Percentiles rank a stretch among this genome's conserved stretches.
These are phyloP conservation scores for Chloromyia formosa DNA, from an alignment of 2,888 invertebrate genomes.

Conservation along the genomic window DNA sequence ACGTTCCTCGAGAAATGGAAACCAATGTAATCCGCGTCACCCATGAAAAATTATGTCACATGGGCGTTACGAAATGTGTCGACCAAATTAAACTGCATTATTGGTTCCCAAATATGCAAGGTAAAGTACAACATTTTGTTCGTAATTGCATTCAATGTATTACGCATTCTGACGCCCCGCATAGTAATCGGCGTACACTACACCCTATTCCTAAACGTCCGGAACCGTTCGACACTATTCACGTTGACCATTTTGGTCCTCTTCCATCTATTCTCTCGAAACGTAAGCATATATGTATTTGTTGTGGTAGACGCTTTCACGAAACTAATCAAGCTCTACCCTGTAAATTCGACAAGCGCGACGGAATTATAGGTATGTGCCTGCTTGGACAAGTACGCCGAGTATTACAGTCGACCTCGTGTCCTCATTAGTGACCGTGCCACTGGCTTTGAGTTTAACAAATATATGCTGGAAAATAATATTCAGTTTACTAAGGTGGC, in stretches of 20 bases:
- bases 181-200: constrained; percentile 3
- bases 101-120: constrained; percentile 47
- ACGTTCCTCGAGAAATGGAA: constrained; percentile 48
- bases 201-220: constrained; percentile 41
- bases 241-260: too few relatives aligned
- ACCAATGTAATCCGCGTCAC: constrained; percentile 43
- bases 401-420: constrained; percentile 40
- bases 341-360: constrained; percentile 12
- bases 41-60: constrained; percentile 46
- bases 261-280: constrained; percentile 31
- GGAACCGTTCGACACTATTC: constrained; percentile 39
- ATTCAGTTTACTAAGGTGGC: constrained; percentile 43
- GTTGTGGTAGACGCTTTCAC: constrained; percentile 44
- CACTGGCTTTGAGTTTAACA: constrained; percentile 43
- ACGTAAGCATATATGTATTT: constrained; percentile 30
- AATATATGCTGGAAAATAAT: constrained; percentile 27
- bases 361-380: constrained; percentile 42
- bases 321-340: constrained; percentile 20
- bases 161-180: constrained; percentile 28
- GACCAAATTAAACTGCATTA: constrained; percentile 46
- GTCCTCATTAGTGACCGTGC: constrained; percentile 43
- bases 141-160: constrained; percentile 40
- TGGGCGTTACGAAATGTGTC: constrained; percentile 15
- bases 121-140: neutral
- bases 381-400: constrained; percentile 47